These are phyloP conservation scores for Samia ricini DNA, from an alignment of 1,140 invertebrate genomes.

Conservation along the genomic window DNA sequence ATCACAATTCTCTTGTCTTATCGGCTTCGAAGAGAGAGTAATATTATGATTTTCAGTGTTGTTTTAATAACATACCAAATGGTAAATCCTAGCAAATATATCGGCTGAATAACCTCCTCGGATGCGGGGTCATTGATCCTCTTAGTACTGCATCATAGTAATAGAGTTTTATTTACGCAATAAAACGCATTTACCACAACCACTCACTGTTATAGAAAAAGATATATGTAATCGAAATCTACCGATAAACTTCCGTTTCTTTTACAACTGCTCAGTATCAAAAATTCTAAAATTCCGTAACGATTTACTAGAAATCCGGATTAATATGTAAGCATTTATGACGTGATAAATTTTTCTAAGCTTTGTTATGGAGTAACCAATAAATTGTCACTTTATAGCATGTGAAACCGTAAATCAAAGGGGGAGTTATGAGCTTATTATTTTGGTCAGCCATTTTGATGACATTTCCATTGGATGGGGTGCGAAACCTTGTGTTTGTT, in stretches of 20 bases:
- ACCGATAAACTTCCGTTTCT: slow-evolving; percentile 9
- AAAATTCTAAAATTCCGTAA: slow-evolving; percentile 13
- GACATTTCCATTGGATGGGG: slow-evolving; percentile 13
- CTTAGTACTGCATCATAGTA: neutral
- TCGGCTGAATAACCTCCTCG: neutral
- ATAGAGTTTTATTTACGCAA: neutral
- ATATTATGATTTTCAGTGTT: neutral
- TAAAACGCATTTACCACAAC: neutral
- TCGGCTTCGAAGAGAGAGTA: neutral
- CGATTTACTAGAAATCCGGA: slow-evolving; percentile 26
- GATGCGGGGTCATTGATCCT: slow-evolving; percentile 6
- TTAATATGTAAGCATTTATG: slow-evolving; percentile 54
- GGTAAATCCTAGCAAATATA: neutral
- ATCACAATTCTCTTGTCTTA: neutral
- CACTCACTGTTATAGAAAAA: neutral
- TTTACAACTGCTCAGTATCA: slow-evolving; percentile 17
- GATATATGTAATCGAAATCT: neutral
- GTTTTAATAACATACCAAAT: neutral
- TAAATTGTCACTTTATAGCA: slow-evolving; percentile 61
- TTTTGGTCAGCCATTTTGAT: slow-evolving; percentile 30
- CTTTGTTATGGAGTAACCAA: slow-evolving; percentile 61
- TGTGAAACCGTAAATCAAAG: slow-evolving; percentile 13
- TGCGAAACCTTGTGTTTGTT: neutral
- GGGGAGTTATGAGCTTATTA: slow-evolving; percentile 37
- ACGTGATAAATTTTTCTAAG: slow-evolving; percentile 64